Conservation (phyloP, 2,888 invertebrate species). For the Orthosia incerta region DNA sequence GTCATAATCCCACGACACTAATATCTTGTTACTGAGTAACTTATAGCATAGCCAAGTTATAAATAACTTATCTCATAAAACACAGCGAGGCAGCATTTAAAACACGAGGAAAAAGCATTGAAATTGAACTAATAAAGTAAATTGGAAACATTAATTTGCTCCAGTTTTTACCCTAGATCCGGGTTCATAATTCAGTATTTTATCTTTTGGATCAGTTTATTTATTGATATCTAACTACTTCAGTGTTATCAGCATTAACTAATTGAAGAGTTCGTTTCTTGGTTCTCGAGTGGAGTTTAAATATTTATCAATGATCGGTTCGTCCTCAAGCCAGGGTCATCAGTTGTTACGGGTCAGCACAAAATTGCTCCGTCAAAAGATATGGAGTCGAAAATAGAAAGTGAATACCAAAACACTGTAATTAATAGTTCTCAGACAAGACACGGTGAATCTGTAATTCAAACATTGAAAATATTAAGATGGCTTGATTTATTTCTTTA, state of each 20-base stretch:
- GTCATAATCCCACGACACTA: slow-evolving; percentile 64
- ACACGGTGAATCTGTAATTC: slow-evolving; percentile 36
- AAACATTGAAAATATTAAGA: slow-evolving; percentile 41
- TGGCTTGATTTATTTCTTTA: slow-evolving; percentile 45
- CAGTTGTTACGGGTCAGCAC: slow-evolving; percentile 42
- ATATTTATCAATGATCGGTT: slow-evolving; percentile 35
- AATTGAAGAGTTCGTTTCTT: slow-evolving; percentile 34
- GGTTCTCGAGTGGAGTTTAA: slow-evolving; percentile 13
- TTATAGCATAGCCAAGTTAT: slow-evolving; percentile 33
- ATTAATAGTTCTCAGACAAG: slow-evolving; percentile 52
- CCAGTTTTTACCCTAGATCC: slow-evolving; percentile 53
- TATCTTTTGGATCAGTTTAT: slow-evolving; percentile 50
- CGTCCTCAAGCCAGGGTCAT: slow-evolving; percentile 44
- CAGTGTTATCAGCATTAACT: slow-evolving; percentile 38
- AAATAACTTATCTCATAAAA: slow-evolving; percentile 31
- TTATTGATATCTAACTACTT: slow-evolving; percentile 36
- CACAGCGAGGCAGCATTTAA: background rate
- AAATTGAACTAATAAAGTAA: slow-evolving; percentile 29
- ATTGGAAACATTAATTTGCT: slow-evolving; percentile 48
- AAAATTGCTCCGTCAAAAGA: slow-evolving; percentile 39
- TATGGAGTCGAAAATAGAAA: slow-evolving; percentile 58
- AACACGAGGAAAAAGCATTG: slow-evolving; percentile 19
- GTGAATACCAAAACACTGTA: slow-evolving; percentile 47
- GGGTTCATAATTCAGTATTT: slow-evolving; percentile 43
- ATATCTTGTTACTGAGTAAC: slow-evolving; percentile 56